phyloP scores from a whole-genome alignment of 2,888 invertebrate species.

The Limnephilus lunatus region DNA sequence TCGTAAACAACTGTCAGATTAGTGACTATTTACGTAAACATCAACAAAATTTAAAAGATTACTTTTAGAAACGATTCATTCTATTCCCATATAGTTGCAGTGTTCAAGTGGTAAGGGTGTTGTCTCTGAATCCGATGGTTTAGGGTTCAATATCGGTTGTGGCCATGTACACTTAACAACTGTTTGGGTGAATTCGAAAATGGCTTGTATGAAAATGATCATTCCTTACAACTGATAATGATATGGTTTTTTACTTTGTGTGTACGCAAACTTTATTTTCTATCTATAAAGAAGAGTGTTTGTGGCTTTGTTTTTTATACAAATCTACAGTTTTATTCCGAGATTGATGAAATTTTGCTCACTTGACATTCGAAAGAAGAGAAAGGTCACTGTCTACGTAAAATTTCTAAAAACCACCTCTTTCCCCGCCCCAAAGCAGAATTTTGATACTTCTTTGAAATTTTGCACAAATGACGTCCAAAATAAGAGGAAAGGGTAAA shows the following conservation, averaged over 20 bases:
- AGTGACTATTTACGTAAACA: constrained; percentile 5
- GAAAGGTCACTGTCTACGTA: too few relatives aligned
- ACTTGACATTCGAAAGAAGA: too few relatives aligned
- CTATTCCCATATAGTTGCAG: not conserved
- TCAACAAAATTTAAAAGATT: not conserved
- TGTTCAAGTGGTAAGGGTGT: not conserved
- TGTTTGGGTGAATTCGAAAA: not conserved
- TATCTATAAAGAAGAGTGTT: too few relatives aligned
- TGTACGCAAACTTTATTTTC: not conserved
- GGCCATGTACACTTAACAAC: not conserved
- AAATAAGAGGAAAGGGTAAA: too few relatives aligned
- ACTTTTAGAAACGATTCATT: not conserved
- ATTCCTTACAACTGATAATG: not conserved
- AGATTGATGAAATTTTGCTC: too few relatives aligned
- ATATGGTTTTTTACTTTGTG: not conserved
- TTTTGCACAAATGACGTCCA: too few relatives aligned
- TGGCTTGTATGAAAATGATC: not conserved
- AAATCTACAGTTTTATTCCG: too few relatives aligned
- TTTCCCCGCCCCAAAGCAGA: too few relatives aligned
- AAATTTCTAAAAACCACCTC: too few relatives aligned
- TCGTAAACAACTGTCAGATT: constrained; percentile 43
- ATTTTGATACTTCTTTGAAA: too few relatives aligned
- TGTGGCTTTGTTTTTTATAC: too few relatives aligned
- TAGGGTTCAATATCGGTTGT: not conserved
- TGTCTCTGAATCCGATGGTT: not conserved